Conservation (phyloP, 2,113 vertebrate genomes). For the Puffinus mauretanicus region DNA sequence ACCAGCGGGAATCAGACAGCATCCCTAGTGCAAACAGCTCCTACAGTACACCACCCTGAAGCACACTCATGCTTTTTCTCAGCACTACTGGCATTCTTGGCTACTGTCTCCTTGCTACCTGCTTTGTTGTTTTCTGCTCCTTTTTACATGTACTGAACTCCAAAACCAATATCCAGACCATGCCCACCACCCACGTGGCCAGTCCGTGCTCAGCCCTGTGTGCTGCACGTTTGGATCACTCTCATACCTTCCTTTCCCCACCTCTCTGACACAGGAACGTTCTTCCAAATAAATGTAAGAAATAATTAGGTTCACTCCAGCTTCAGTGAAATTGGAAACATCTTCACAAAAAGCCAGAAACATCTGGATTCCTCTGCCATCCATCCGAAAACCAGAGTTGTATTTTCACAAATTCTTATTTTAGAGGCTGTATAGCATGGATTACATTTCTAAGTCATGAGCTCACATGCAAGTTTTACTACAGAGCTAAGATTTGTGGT, state of each 20-base stretch:
- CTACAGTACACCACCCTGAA: background rate
- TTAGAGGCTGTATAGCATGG: background rate
- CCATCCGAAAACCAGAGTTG: background rate
- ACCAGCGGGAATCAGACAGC: background rate
- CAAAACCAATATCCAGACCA: background rate
- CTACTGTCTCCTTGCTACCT: background rate
- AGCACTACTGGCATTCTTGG: background rate
- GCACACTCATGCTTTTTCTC: background rate
- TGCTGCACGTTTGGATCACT: background rate
- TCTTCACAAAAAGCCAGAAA: background rate
- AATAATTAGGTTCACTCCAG: background rate
- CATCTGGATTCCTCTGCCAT: background rate
- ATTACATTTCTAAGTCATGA: background rate
- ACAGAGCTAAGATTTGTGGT: background rate
- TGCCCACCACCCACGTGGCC: background rate
- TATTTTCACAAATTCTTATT: background rate
- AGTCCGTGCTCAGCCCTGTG: background rate
- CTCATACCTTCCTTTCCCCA: background rate
- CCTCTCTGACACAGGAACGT: background rate
- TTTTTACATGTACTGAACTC: background rate
- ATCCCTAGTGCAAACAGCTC: background rate
- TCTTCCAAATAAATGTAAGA: background rate
- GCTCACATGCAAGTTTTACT: background rate
- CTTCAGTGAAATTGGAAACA: background rate
- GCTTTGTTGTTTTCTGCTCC: background rate